Base-by-base conservation (phyloP, 2,888 invertebrate species). In the Cephus sareptanus region DNA sequence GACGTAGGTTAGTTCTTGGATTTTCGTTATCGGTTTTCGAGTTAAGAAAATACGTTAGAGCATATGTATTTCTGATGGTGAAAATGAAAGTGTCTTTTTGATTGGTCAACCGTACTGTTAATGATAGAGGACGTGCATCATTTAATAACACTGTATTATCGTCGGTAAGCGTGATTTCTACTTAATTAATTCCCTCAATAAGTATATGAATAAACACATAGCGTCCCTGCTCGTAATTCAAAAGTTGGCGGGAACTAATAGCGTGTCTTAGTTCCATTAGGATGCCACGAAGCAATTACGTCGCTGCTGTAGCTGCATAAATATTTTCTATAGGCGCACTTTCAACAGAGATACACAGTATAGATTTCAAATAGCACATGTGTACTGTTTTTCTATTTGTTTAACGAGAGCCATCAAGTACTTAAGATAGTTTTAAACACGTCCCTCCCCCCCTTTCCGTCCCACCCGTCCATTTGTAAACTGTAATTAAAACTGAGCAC, bases 371-470 rank as follows among this genome's bases (percentile, higher is more conserved):
- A 56, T 56, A 56, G 6, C 56, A 15, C 56, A 2, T 40, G 56
- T 23, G 56, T 56, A 23, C 56, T 37, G 13, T 37, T 37, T 37
- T 37, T 13, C 23, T 56, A 9, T 56, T 56, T 56, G 9, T 56
- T 56, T 23, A 56, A 9, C 23, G 23, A 9, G 23, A 56, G 23
- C 23, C 56, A 1, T 56, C 9, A 9, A 56, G 23, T 56, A 23
- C 23, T 56, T 23, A 9, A 56, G 56, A 56, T 23, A 56, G 6
- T 56, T 56, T 56, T 56, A 56, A 56, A 56, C 23, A 9, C 23
- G 6, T 6, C 9, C 9, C 15, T 2, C 40, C 15, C 0, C 0
- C 6, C 23, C 13, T 12, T 12, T 3, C 13, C 13, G 13, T 12
- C 4, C 37, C 37, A 13, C 4, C 1, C 35, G 12, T 40, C 1